Evolutionary conservation across 2,113 vertebrate genomes (phyloP).

Genomic region (Lethenteron camtschaticum): DNA sequence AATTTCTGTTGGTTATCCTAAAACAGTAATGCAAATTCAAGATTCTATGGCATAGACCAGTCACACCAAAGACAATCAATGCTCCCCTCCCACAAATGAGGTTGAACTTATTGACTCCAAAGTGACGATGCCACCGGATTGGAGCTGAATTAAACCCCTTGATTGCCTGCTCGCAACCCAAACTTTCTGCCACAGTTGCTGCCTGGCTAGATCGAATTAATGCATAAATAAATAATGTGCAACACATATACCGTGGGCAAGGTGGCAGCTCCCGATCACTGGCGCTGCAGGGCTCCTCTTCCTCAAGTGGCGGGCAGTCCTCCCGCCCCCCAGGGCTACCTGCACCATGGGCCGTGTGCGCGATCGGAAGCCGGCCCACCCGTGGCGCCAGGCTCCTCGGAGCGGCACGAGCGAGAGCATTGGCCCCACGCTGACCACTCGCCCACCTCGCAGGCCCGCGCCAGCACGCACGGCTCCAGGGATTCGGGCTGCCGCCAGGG

Average conservation of each 20-base stretch:
- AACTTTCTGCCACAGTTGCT: too few relatives aligned
- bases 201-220: too few relatives aligned
- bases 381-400: slow-evolving; percentile 11
- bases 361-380: slow-evolving; percentile 24
- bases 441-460: slow-evolving; percentile 51
- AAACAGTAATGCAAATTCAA: too few relatives aligned
- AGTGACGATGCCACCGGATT: too few relatives aligned
- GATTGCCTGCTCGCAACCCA: too few relatives aligned
- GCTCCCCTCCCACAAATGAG: too few relatives aligned
- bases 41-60: too few relatives aligned
- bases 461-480: slow-evolving; percentile 65
- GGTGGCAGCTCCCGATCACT: slow-evolving; percentile 32
- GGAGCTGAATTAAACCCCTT: too few relatives aligned
- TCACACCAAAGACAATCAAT: too few relatives aligned
- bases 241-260: slow-evolving; percentile 50
- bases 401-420: slow-evolving; percentile 52
- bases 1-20: too few relatives aligned
- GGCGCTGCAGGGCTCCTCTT: slow-evolving; percentile 37
- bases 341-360: slow-evolving; percentile 41
- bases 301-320: slow-evolving; percentile 46
- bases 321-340: slow-evolving; percentile 40
- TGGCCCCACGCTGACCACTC: slow-evolving; percentile 60
- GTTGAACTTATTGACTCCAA: too few relatives aligned
- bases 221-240: not conserved
- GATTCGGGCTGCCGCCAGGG: slow-evolving; percentile 30